Evolutionary conservation across 2,113 vertebrate species (phyloP), one percentile per base, ranked within the genome.

Genomic region (Chelonoidis abingdonii): DNA sequence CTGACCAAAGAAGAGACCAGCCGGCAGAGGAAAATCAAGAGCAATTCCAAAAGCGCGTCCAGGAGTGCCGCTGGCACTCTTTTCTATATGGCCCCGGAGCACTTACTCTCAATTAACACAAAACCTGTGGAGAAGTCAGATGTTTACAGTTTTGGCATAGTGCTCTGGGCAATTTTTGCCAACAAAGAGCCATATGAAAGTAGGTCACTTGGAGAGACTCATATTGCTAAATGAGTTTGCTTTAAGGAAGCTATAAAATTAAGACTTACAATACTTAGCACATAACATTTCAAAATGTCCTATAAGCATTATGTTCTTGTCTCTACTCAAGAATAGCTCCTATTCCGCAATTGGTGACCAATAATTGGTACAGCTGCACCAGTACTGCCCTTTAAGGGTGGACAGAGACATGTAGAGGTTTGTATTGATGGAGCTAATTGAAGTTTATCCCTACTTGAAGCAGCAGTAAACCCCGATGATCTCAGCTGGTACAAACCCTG

Each of bases 51-150:
- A 6, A 95, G 5, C 2, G 89, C 86, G 8, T 91, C 75, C 12
- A 89, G n/a, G 24, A 98, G 96, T 87, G 98, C 97, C 0, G 99
- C 99, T 0, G 99, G 99, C n/a, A 99, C 99, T 1, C 98, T 99
- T n/a, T 98, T 97, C 96, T 99, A 99, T 97, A 99, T 99, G 99
- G 99, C 99, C 3, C 99, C 99, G 0, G 99, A 99, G 86, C 99
- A 99, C 90, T 98, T 99, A 95, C 86, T 94, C 2, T 97, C 90
- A n/a, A 69, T 99, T 87, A 98, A 99, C 1, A 91, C 95, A 2
- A 97, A 93, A 44, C 99, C 99, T 95, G 98, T 98, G 0, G 99
- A 99, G 96, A 99, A 99, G 93, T 99, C 99, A 0, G 99, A 99
- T 1, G 98, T 99, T 84, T 99, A 99, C 98, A 99, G 99, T 97